A percentile compares a stretch with the other conserved stretches of the same genome.
Evolutionary conservation across 2,113 vertebrate species (phyloP).

Genomic region (Zapus hudsonius): DNA sequence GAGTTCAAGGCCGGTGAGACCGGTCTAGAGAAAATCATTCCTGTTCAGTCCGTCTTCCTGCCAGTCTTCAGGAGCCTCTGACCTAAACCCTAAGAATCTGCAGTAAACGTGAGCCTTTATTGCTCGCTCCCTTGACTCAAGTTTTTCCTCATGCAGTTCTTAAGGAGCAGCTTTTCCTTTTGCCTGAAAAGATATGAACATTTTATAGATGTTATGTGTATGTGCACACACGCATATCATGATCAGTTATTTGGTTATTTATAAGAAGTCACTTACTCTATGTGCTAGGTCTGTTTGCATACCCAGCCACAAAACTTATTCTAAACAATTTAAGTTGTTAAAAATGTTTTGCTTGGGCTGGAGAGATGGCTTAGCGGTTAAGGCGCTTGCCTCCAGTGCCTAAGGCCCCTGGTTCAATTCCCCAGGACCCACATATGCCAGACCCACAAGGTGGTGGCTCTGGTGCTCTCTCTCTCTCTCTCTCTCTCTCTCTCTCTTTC

Average conservation of each 20-base stretch:
- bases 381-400: too few relatives aligned
- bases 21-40: too few relatives aligned
- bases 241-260: neutral
- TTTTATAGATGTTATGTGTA: neutral
- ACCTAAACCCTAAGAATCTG: neutral
- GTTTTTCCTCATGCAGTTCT: neutral
- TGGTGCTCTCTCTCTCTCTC: too few relatives aligned
- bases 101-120: neutral
- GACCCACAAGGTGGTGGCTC: too few relatives aligned
- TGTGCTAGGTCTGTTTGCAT: neutral
- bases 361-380: too few relatives aligned
- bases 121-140: neutral
- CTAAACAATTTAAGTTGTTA: constrained; percentile 5
- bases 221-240: too few relatives aligned
- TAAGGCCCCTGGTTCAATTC: too few relatives aligned
- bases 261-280: neutral
- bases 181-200: neutral
- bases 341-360: too few relatives aligned
- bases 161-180: neutral
- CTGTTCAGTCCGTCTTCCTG: neutral
- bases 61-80: neutral
- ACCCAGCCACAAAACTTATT: neutral
- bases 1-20: too few relatives aligned
- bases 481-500: too few relatives aligned
- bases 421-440: too few relatives aligned